phyloP scores from a whole-genome alignment of 2,113 vertebrate genomes.

The Tympanuchus pallidicinctus region DNA sequence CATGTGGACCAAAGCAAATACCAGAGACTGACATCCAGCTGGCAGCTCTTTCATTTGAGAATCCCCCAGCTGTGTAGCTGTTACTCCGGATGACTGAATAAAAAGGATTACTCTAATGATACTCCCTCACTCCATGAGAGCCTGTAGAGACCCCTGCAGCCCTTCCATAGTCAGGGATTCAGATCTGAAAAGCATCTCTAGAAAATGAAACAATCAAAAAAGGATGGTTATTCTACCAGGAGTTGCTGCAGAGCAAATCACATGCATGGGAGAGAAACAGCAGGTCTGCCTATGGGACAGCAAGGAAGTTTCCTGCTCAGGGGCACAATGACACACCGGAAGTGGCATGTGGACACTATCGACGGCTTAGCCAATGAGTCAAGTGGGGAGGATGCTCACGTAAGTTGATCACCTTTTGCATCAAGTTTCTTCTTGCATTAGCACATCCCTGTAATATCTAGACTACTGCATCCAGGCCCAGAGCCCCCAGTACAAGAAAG shows the following conservation, averaged over 20 bases:
- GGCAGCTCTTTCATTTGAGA: not conserved
- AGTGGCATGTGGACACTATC: not conserved
- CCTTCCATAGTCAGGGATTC: not conserved
- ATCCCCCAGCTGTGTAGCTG: not conserved
- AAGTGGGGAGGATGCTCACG: not conserved
- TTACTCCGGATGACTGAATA: not conserved
- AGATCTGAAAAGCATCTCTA: not conserved
- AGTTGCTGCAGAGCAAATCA: not conserved
- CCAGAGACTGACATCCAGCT: not conserved
- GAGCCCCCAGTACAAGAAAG: too few species aligned
- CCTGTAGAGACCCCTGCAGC: not conserved
- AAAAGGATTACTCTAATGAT: not conserved
- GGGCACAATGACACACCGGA: not conserved
- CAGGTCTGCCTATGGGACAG: not conserved
- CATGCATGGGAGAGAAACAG: fast-evolving
- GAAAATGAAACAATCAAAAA: not conserved
- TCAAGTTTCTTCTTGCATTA: not conserved
- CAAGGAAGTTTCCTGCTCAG: not conserved
- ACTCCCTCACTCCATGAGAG: not conserved
- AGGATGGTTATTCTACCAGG: not conserved
- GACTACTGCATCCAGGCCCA: too few species aligned
- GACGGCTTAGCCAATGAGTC: not conserved
- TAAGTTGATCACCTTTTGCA: not conserved
- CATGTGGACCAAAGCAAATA: not conserved
- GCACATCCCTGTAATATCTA: not conserved